Conservation (phyloP, 2,797 vertebrate genomes). For the Aselliscus stoliczkanus region DNA sequence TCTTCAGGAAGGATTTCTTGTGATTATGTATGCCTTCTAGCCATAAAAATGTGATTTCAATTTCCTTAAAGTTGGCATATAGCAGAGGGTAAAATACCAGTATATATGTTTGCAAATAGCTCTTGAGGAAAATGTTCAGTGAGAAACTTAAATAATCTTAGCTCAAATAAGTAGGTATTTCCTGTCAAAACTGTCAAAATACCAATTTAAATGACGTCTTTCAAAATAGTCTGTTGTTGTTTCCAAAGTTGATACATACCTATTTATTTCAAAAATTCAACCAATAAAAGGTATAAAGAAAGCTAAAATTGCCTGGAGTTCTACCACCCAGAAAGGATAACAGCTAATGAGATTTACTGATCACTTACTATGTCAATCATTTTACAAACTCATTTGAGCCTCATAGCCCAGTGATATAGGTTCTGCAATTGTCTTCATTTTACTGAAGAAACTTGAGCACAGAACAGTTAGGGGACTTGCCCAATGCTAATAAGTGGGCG, state of each 20-base stretch:
- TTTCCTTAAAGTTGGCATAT: not conserved
- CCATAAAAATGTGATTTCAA: not conserved
- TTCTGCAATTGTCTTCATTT: not conserved
- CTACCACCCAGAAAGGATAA: not conserved
- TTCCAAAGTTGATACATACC: not conserved
- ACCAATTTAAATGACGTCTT: not conserved
- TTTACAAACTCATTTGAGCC: not conserved
- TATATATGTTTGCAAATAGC: not conserved
- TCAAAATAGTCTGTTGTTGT: not conserved
- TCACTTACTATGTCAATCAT: not conserved
- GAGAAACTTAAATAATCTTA: not conserved
- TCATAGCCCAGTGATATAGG: not conserved
- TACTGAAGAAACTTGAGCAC: not conserved
- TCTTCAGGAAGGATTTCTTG: constrained; percentile 61
- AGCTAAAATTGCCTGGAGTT: not conserved
- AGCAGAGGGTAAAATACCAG: not conserved
- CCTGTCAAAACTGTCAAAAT: not conserved
- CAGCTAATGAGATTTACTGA: not conserved
- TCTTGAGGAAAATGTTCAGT: not conserved
- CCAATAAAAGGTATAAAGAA: not conserved
- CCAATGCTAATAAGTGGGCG: not conserved
- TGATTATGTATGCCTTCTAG: constrained; percentile 42
- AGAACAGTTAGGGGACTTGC: not conserved
- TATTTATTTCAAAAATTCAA: constrained; percentile 24
- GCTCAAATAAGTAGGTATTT: not conserved